Evolutionary conservation across 2,888 invertebrate species (phyloP), one percentile per base, ranked within the genome.

Genomic region (Eupithecia subumbrata): DNA sequence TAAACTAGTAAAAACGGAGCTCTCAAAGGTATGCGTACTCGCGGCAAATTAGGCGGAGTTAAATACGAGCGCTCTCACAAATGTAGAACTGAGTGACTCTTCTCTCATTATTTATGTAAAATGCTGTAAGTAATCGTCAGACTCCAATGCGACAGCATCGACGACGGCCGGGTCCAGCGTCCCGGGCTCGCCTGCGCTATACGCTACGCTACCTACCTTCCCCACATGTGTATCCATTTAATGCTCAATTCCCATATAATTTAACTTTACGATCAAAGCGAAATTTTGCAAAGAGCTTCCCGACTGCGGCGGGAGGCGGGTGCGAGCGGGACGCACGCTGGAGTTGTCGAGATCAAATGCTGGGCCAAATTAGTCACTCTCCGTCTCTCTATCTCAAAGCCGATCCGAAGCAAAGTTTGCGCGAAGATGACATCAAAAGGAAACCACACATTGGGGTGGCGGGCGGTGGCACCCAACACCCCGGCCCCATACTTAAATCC

Each of bases 401-500:
- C 95, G 95, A 95, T 95, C 94, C 94, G 95, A 92, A 94, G 95
- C 94, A 95, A 95, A 95, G 95, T 95, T 95, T 95, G 94, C 94
- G 94, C 95, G 94, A 95, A 95, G 95, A 95, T 95, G 94, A 95
- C 95, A 94, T 95, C 95, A 95, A 95, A 95, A 94, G 95, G 94
- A 94, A 95, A 94, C 95, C 94, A 94, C 94, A 94, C 93, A 94
- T 92, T 92, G 92, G 94, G 95, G 93, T 89, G 94, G 93, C 87
- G 89, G 95, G 93, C 89, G 94, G 93, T 87, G 89, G 85, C 88
- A 83, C 85, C 86, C 85, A 84, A 73, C 85, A 81, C 87, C 90
- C 91, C 91, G 86, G 87, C 91, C 93, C 90, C 93, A 90, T 90
- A 91, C 93, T 93, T 90, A 90, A 90, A 92, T 90, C 92, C 90